phyloP scores from a whole-genome alignment of 2,888 invertebrate genomes.

The Cremastinae sp. region DNA sequence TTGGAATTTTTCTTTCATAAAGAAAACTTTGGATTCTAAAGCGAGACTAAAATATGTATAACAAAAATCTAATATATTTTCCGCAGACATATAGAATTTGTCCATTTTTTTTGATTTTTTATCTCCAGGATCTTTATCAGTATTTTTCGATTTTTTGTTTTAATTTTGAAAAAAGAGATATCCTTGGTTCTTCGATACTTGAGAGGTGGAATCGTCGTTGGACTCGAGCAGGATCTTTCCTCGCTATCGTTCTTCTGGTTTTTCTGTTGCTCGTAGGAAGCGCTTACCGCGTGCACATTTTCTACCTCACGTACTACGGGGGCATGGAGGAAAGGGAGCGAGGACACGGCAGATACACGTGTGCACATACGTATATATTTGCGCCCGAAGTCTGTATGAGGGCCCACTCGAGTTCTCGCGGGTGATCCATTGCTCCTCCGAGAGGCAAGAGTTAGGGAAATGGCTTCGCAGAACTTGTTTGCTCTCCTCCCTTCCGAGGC shows the following conservation, averaged over 20 bases:
- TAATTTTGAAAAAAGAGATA: too few relatives aligned
- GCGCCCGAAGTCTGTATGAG: slow-evolving; percentile 64
- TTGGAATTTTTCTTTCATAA: too few relatives aligned
- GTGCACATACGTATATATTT: slow-evolving; percentile 2
- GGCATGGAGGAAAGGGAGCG: slow-evolving; percentile 31
- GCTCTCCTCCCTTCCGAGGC: slow-evolving; percentile 67
- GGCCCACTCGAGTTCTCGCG: slow-evolving; percentile 63
- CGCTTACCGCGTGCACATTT: slow-evolving; percentile 33
- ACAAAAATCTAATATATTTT: too few relatives aligned
- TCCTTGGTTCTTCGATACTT: too few relatives aligned
- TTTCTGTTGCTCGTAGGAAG: slow-evolving; percentile 7
- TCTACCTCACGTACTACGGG: slow-evolving; percentile 49
- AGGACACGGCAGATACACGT: slow-evolving; percentile 25
- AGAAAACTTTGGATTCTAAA: too few relatives aligned
- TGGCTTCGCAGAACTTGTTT: slow-evolving; percentile 79
- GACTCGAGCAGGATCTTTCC: neutral
- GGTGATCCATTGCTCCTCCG: slow-evolving; percentile 79
- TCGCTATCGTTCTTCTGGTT: slow-evolving; percentile 9
- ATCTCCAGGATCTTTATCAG: slow-evolving; percentile 2
- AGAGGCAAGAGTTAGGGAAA: slow-evolving; percentile 78
- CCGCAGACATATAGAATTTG: too few relatives aligned
- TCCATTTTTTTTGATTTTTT: slow-evolving; percentile 10
- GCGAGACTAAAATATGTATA: too few relatives aligned
- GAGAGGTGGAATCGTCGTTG: too few relatives aligned
- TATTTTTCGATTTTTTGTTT: slow-evolving; percentile 16